Base-by-base conservation (phyloP, 2,113 vertebrate species). In the Epinephelus fuscoguttatus region DNA sequence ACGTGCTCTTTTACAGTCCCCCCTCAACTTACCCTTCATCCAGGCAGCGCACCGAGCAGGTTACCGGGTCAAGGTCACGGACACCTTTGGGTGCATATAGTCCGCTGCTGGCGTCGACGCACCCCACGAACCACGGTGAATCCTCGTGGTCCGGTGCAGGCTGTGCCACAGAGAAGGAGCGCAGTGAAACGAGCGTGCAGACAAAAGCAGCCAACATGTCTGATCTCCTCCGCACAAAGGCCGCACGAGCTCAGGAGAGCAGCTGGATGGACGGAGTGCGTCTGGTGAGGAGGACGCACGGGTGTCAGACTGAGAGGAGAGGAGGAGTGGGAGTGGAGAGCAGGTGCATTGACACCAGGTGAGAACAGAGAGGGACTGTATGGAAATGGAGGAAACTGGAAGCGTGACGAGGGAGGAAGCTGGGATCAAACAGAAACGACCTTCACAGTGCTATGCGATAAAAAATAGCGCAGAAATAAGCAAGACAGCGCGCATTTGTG, bases 21-120 rank as follows among this genome's bases (percentile, higher is more conserved):
- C 10, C 12, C 27, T 2, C 21, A 4, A 70, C 90, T 87, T 40
- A 95, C 94, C 93, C 80, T 37, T 77, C 75, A 73, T 90, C 82
- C 69, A 87, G 78, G 73, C 90, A 92, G 62, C 33, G 49, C 0
- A n/a, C 84, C 27, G 63, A 88, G 73, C 92, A 93, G 71, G 59
- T 23, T 37, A 66, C 75, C 81, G 88, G 88, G 83, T 92, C 84
- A 88, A 87, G 91, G 80, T 84, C 86, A 90, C 27, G 13, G 33
- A 13, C 40, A 14, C 62, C 75, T 11, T 4, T 10, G 61, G 60
- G 30, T 49, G 47, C 27, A 23, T 62, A 0, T 7, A 88, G 68
- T 14, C 47, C 1, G 45, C 55, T 50, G 80, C 69, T 60, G 66
- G 55, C 47, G 37, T 45, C 9, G 53, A 78, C 37, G 72, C 92